Evolutionary conservation across 2,888 invertebrate genomes (phyloP), one percentile per base, ranked within the genome.

Genomic region (Lochmaea capreae): DNA sequence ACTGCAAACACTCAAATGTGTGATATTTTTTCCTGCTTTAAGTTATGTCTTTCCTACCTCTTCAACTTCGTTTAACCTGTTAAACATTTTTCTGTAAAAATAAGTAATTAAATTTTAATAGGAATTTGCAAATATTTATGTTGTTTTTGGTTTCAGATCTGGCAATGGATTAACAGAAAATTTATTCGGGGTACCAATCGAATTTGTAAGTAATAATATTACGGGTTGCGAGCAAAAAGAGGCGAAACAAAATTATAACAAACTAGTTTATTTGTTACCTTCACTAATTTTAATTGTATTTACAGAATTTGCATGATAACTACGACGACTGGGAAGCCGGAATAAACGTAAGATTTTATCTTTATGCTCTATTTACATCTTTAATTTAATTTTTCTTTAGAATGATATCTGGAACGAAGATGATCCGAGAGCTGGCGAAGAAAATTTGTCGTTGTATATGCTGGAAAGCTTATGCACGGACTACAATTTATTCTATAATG

Each of bases 381-480:
- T 33, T 33, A n/a, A 54, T 5, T 9, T 16, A 54, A 9, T 54
- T 18, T 16, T 52, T 42, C 42, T 63, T 63, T 18, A 63, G 62
- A 42, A 61, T 16, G 73, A 76, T 16, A 68, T 73, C 57, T 73
- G 72, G 67, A 22, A 59, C 39, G 67, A 65, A 9, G 43, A 65
- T 43, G 58, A 67, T 22, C 18, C 11, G 16, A 65, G 26, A 61
- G 18, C 46, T 14, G 42, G 43, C 9, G 58, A 71, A n/a, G 61
- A 69, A 42, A 59, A 68, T 33, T 70, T 43, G 12, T n/a, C 70
- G 5, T 22, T 9, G 26, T 62, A 73, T 16, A 61, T 65, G 8
- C 49, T 76, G 16, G 61, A 57, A 18, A 69, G 39, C 74, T 80
- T 73, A 73, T 80, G 80, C 69, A 68, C 75, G 9, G 72, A 78